Base-by-base conservation (phyloP, 2,797 vertebrate species). In the Coregonus sp. region DNA sequence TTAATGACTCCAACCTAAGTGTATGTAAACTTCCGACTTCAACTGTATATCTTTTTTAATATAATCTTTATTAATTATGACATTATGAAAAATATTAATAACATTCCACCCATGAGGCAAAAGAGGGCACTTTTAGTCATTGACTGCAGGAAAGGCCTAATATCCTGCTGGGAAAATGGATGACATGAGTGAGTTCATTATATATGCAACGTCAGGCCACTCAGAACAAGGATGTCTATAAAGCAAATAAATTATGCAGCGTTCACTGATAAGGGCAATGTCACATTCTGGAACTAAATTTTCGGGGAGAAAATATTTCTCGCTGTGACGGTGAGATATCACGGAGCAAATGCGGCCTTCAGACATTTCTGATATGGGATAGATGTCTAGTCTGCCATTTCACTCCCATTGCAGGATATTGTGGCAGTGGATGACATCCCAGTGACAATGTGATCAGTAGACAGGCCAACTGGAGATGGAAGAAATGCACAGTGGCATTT, bases 401-500 rank as follows among this genome's bases (percentile, higher is more conserved):
- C 67, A 4, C 69, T 78, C 78, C 73, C 52, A 70, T 75, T 75
- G 73, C 73, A 37, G 71, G 74, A 78, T 70, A 47, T 73, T 25
- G 50, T 74, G 51, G 56, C 72, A 70, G 74, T 18, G 5, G 75
- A n/a, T 73, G 74, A 76, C 54, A 68, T 9, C 25, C 52, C 75
- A 50, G 73, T 14, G 70, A 75, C 77, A 50, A 40, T 68, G 14
- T 61, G 72, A 86, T 86, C 78, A 73, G 0, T 65, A 73, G 70
- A 4, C 9, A 33, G 12, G 65, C 25, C 65, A 63, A 16, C 31
- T 14, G 31, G 65, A 66, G 20, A 65, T 65, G 20, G 25, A 14
- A 4, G 14, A 25, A 67, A 33, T 15, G 29, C 12, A 14, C 11
- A 2, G 11, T 4, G 65, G 65, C 31, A 14, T 5, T 35, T 35